Evolutionary conservation across 2,888 invertebrate species (phyloP), one percentile per base, ranked within the genome.

Genomic region (Spilosoma lubricipeda): DNA sequence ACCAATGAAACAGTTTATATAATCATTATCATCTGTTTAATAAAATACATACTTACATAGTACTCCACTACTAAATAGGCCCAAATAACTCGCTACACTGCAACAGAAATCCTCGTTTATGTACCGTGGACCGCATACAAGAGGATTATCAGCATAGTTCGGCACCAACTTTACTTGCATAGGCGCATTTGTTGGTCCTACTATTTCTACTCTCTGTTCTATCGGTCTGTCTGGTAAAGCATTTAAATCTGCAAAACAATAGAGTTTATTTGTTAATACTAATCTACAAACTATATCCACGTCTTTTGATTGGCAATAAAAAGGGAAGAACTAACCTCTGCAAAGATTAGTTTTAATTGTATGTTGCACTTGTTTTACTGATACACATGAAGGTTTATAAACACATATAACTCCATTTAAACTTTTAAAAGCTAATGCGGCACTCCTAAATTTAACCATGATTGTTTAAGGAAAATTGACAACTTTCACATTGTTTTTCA

Each of bases 401-500:
- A 98, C 93, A 91, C 98, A 98, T 77, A 98, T 93, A 13, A 98
- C 87, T 42, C 98, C 98, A 91, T 97, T 97, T 71, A 99, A 89
- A 45, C 95, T 89, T 83, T 96, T 97, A 93, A 97, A 98, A 5
- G 97, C 96, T 63, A 93, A 87, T 59, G 94, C 94, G 5, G 97
- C 97, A 86, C 96, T 92, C 73, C 83, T 87, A 72, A 92, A 86
- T 71, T 92, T 91, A 63, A 91, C 91, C 96, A 95, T 96, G 30
- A 42, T 71, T 65, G 15, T 4, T 39, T 27, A 42, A 23, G 20
- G 7, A 30, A 42, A 73, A 48, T 56, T 56, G 11, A 11, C 48
- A 33, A 13, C 27, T 23, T 27, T 45, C n/a, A 33, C 45, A 42
- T 15, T 27, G 9, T 45, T 30, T 30, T 67, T 30, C 30, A 45